A percentile compares a stretch with the other conserved stretches of the same genome.
Conservation (phyloP, 2,113 vertebrate genomes). For the Onychostruthus taczanowskii region DNA sequence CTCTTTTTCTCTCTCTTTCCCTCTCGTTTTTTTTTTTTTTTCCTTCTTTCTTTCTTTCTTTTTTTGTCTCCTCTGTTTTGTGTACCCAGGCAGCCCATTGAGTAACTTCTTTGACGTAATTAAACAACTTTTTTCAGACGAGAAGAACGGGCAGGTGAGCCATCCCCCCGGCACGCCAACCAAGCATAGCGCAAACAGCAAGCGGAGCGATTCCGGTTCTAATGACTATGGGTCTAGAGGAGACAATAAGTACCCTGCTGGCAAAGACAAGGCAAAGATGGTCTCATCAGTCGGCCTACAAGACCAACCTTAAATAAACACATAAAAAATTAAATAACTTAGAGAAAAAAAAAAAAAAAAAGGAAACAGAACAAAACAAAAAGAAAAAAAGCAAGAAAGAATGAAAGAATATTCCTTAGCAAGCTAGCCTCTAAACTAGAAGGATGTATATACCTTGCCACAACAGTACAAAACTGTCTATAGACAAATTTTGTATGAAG, state of each 20-base stretch:
- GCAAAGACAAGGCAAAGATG: background rate
- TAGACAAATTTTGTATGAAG: slow-evolving; percentile 76
- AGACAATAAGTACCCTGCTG: background rate
- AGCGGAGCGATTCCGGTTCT: background rate
- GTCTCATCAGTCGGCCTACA: background rate
- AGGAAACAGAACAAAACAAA: background rate
- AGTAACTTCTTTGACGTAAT: slow-evolving; percentile 99
- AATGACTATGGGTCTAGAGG: background rate
- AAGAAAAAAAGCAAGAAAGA: slow-evolving; percentile 57
- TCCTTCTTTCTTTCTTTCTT: slow-evolving; percentile 47
- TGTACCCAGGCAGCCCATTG: slow-evolving; percentile 94
- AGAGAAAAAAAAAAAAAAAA: background rate
- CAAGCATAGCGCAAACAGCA: background rate
- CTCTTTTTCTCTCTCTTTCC: slow-evolving; percentile 72
- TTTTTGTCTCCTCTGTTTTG: slow-evolving; percentile 80
- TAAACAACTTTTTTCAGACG: slow-evolving; percentile 92
- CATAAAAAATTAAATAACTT: background rate
- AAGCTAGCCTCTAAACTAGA: slow-evolving; percentile 73
- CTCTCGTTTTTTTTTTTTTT: slow-evolving; percentile 10
- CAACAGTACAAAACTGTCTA: slow-evolving; percentile 72
- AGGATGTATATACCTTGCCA: slow-evolving; percentile 75
- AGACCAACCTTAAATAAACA: background rate
- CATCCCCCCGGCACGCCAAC: background rate
- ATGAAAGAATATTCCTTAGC: slow-evolving; percentile 72
- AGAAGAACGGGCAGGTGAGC: background rate